Conservation (phyloP, 2,113 vertebrate genomes). For the Corvus hawaiiensis region DNA sequence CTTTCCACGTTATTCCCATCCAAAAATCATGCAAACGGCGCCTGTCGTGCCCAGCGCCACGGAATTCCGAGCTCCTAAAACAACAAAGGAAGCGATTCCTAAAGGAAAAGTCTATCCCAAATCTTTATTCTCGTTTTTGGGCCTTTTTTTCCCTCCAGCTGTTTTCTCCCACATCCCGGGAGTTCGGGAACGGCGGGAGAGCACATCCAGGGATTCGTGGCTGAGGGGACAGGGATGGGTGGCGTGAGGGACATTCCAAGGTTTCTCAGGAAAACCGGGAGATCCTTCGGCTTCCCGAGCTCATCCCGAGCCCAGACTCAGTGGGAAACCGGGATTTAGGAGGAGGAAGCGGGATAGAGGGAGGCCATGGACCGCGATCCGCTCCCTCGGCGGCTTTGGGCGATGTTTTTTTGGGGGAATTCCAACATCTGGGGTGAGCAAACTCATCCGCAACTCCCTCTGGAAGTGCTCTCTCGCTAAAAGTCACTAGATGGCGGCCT, state of each 20-base stretch:
- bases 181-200: neutral
- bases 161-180: accelerated
- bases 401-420: accelerated
- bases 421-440: neutral
- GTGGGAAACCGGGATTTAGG: neutral
- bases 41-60: neutral
- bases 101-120: neutral
- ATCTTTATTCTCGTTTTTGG: neutral
- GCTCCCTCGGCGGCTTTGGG: neutral
- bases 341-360: too few species aligned
- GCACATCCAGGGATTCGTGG: neutral
- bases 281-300: neutral
- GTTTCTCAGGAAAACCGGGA: neutral
- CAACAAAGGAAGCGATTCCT: neutral
- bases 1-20: too few species aligned
- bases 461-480: neutral
- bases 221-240: neutral
- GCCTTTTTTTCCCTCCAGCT: neutral
- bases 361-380: accelerated
- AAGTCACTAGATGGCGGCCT: constrained; percentile 47
- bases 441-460: neutral
- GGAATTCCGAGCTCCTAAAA: neutral
- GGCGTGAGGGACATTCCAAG: neutral
- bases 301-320: neutral
- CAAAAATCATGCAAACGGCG: neutral